Conservation (phyloP, 2,797 vertebrate genomes). For the Bovichtus diacanthus region DNA sequence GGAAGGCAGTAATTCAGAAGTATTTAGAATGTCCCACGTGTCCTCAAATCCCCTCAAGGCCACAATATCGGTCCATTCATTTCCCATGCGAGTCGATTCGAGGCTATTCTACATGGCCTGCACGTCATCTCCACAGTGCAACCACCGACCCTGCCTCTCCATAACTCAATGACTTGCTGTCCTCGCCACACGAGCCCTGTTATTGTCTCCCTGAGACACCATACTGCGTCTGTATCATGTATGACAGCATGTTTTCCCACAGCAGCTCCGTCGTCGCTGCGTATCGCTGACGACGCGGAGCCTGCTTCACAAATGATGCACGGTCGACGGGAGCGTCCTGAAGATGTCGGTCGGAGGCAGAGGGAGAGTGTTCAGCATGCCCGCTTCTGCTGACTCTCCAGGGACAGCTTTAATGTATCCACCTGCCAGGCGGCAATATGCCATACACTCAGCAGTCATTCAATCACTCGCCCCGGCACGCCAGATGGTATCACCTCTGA, state of each 20-base stretch:
- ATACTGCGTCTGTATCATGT: slow-evolving; percentile 47
- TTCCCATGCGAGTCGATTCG: neutral
- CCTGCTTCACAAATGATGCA: slow-evolving; percentile 40
- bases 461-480: slow-evolving; percentile 53
- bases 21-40: neutral
- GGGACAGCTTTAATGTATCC: slow-evolving; percentile 67
- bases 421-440: slow-evolving; percentile 71
- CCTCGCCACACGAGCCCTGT: slow-evolving; percentile 29
- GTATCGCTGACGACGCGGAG: neutral
- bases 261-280: slow-evolving; percentile 40
- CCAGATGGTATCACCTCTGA: slow-evolving; percentile 68
- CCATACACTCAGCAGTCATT: slow-evolving; percentile 64
- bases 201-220: slow-evolving; percentile 37
- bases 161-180: slow-evolving; percentile 48
- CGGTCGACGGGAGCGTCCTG: slow-evolving; percentile 39
- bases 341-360: slow-evolving; percentile 54
- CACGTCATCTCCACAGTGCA: slow-evolving; percentile 24
- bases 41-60: slow-evolving; percentile 5
- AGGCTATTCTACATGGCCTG: neutral
- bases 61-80: slow-evolving; percentile 7
- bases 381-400: slow-evolving; percentile 44
- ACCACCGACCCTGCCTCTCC: neutral
- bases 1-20: neutral
- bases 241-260: slow-evolving; percentile 64
- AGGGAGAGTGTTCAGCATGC: slow-evolving; percentile 28